Evolutionary conservation across 2,888 invertebrate species (phyloP).

Genomic region (Nephrotoma flavescens): DNA sequence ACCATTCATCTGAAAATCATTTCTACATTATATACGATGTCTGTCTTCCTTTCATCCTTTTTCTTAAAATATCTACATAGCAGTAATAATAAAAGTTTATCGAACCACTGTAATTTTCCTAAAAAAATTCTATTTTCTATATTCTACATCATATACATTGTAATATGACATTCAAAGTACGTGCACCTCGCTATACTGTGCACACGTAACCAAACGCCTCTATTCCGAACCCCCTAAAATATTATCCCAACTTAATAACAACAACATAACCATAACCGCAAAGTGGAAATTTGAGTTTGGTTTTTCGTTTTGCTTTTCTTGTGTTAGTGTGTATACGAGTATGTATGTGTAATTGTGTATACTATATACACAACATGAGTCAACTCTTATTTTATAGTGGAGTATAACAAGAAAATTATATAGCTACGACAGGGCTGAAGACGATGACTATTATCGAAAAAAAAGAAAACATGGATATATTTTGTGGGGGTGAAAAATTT

Average conservation of each 20-base stretch:
- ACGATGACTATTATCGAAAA: background rate
- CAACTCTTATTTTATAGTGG: background rate
- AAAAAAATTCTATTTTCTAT: background rate
- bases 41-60: background rate
- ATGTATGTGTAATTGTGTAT: background rate
- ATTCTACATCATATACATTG: background rate
- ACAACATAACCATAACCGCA: background rate
- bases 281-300: background rate
- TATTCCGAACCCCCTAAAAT: background rate
- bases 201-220: background rate
- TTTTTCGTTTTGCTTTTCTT: background rate
- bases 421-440: background rate
- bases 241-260: background rate
- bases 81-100: background rate
- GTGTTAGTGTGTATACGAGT: background rate
- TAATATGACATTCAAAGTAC: background rate
- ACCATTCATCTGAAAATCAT: background rate
- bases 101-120: background rate
- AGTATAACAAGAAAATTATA: background rate
- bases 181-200: background rate
- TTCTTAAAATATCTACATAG: background rate
- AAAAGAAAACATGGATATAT: background rate
- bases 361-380: background rate
- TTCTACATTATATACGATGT: background rate
- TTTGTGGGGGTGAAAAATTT: background rate